A percentile compares a stretch with the other conserved stretches of the same genome.
Evolutionary conservation across 2,888 invertebrate species (phyloP).

Genomic region (Cephus nigrinus): DNA sequence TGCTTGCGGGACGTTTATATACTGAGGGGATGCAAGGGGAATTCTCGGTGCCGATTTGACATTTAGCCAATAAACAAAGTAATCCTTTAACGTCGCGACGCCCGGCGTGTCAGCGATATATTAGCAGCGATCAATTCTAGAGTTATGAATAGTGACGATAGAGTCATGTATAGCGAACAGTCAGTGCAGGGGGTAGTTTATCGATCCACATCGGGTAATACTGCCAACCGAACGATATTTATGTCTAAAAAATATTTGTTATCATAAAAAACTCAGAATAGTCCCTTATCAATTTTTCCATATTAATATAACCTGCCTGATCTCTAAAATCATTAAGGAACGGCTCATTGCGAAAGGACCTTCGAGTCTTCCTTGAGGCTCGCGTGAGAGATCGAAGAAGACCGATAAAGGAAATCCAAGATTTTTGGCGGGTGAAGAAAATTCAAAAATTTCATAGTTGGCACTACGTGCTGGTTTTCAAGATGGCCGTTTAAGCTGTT

Average conservation of each 20-base stretch:
- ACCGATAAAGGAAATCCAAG: neutral
- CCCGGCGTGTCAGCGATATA: neutral
- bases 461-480: neutral
- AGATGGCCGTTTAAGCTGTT: neutral
- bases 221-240: neutral
- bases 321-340: neutral
- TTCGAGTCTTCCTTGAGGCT: neutral
- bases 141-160: neutral
- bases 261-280: neutral
- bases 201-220: neutral
- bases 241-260: neutral
- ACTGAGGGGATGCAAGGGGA: neutral
- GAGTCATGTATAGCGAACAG: neutral
- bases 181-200: neutral
- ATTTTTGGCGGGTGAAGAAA: neutral
- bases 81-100: constrained; percentile 2
- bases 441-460: neutral
- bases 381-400: neutral
- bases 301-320: too few species aligned
- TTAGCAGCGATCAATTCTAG: neutral
- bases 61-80: constrained; percentile 3
- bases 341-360: neutral
- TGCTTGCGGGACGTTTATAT: neutral
- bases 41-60: neutral
- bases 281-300: neutral